phyloP scores from a whole-genome alignment of 1,140 invertebrate species.

The Saxidomus purpurata region DNA sequence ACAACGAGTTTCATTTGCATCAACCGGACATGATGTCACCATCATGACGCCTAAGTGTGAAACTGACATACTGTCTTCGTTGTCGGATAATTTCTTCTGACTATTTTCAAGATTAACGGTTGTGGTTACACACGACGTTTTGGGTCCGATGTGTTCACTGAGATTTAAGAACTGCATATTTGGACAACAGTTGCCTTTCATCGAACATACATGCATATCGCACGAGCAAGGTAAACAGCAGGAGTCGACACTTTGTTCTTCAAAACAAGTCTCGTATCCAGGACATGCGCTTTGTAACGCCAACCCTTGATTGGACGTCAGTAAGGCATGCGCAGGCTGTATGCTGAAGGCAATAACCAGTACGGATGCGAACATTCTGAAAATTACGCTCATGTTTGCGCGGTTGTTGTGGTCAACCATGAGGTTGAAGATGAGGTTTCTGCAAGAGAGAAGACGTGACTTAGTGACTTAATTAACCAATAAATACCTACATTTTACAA shows the following conservation, averaged over 20 bases:
- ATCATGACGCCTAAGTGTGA: slow-evolving; percentile 40
- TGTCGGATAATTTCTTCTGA: background rate
- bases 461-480: no score
- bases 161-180: background rate
- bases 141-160: background rate
- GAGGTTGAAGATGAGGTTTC: no score
- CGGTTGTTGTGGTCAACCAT: no score
- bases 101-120: background rate
- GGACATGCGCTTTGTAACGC: background rate
- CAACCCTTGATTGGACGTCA: background rate
- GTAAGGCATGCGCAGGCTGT: background rate
- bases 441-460: no score
- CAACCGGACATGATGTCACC: slow-evolving; percentile 1
- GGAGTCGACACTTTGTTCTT: background rate
- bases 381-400: no score
- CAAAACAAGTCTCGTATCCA: background rate
- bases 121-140: background rate
- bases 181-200: slow-evolving; percentile 43
- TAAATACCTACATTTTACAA: no score
- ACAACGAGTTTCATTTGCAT: slow-evolving; percentile 26
- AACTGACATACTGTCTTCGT: background rate
- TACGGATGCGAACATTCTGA: background rate
- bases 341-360: background rate
- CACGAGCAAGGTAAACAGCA: slow-evolving; percentile 45
- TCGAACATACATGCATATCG: background rate